Evolutionary conservation across 2,113 vertebrate species (phyloP).

Genomic region (Mobula birostris): DNA sequence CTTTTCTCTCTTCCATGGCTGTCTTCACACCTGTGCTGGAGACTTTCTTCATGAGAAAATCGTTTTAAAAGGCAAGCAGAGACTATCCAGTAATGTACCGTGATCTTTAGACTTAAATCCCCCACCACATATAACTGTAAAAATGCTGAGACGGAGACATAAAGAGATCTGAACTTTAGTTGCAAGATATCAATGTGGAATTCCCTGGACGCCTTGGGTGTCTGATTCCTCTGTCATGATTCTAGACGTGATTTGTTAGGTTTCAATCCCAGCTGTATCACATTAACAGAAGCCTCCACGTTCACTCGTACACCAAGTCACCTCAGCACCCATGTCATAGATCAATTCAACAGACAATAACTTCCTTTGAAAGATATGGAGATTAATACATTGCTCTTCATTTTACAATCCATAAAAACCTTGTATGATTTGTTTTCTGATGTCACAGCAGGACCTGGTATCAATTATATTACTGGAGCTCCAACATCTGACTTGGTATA

Average conservation of each 20-base stretch:
- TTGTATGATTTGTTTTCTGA: background rate
- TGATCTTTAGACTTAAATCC: constrained; percentile 14
- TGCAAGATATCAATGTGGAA: constrained; percentile 2
- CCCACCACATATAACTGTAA: background rate
- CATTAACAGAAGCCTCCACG: background rate
- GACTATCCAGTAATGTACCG: background rate
- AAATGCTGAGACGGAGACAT: background rate
- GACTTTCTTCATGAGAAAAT: background rate
- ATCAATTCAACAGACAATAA: background rate
- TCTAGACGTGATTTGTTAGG: constrained; percentile 4
- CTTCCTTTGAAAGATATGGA: background rate
- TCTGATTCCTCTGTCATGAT: background rate
- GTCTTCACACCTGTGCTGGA: background rate
- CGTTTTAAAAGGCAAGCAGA: background rate
- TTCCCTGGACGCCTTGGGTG: background rate
- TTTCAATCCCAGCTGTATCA: background rate
- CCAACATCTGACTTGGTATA: background rate
- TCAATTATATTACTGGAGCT: background rate
- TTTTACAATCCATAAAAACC: background rate
- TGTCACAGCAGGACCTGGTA: background rate
- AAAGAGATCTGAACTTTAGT: constrained; percentile 26
- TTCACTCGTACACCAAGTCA: background rate
- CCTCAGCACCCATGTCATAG: background rate
- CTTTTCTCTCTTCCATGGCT: background rate
- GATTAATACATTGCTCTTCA: background rate